phyloP scores from a whole-genome alignment of 2,888 invertebrate genomes.

The Hypselothyrea guttata region DNA sequence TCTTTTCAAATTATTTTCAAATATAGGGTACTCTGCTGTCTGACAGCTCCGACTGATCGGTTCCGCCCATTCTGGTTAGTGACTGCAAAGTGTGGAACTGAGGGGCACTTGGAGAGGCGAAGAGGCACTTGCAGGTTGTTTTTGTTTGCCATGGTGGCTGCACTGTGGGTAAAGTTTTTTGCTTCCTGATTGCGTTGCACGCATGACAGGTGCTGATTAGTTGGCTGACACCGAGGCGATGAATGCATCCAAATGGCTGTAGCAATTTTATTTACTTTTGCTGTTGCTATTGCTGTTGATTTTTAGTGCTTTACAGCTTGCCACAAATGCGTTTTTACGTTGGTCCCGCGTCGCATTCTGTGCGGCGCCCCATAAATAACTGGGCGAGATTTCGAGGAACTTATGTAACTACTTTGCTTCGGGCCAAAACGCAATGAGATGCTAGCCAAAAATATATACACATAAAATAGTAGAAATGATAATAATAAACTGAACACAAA shows the following conservation, averaged over 20 bases:
- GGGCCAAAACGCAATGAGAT: conserved; percentile 9
- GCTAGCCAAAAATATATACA: conserved; percentile 8
- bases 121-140: background rate
- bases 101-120: conserved; percentile 2
- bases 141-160: conserved; percentile 11
- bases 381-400: conserved; percentile 15
- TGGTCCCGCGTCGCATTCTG: conserved; percentile 37
- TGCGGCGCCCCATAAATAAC: conserved; percentile 59
- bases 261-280: conserved; percentile 9
- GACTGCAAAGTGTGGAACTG: background rate
- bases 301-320: too few relatives aligned
- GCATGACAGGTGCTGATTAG: conserved; percentile 73
- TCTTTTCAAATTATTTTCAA: too few relatives aligned
- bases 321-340: conserved; percentile 28
- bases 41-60: too few relatives aligned
- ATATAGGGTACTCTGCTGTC: too few relatives aligned
- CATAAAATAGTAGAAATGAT: background rate
- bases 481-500: conserved; percentile 2
- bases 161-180: conserved; percentile 43
- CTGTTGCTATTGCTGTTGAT: too few relatives aligned
- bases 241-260: conserved; percentile 44
- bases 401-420: conserved; percentile 33
- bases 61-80: too few relatives aligned
- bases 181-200: conserved; percentile 72
- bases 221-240: conserved; percentile 52